These are phyloP conservation scores for Dryas iulia DNA, from an alignment of 1,140 invertebrate species.

Conservation along the genomic window DNA sequence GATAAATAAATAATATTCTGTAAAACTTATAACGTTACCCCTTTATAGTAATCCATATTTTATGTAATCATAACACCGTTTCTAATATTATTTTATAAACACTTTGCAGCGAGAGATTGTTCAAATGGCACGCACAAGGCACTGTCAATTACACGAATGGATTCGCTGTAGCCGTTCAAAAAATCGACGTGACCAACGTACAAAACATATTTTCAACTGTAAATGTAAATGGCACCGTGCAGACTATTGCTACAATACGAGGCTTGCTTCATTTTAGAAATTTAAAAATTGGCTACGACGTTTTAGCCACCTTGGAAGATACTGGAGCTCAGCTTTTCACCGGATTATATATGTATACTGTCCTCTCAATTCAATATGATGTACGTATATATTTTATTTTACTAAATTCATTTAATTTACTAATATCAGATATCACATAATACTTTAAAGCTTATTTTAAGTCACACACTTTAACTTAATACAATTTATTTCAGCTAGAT, in stretches of 20 bases:
- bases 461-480: no score
- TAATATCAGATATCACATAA: no score
- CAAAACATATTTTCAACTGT: background rate
- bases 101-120: conserved; percentile 22
- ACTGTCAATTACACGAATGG: conserved; percentile 52
- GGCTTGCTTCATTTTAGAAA: conserved; percentile 38
- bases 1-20: no score
- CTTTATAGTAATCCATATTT: no score
- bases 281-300: conserved; percentile 46
- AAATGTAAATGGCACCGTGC: conserved; percentile 17
- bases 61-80: background rate
- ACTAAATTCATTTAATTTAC: no score
- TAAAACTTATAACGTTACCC: no score
- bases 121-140: conserved; percentile 42
- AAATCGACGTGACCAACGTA: conserved; percentile 40
- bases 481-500: no score
- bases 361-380: conserved; percentile 14
- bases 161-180: conserved; percentile 51
- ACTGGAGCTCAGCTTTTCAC: conserved; percentile 35
- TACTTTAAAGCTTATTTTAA: no score
- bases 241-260: conserved; percentile 14
- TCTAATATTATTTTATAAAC: conserved; percentile 1
- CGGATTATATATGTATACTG: conserved; percentile 32
- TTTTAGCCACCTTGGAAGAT: conserved; percentile 32
- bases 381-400: no score